These are phyloP conservation scores for Platerodrilus igneus DNA, from an alignment of 2,888 invertebrate genomes.

Conservation along the genomic window DNA sequence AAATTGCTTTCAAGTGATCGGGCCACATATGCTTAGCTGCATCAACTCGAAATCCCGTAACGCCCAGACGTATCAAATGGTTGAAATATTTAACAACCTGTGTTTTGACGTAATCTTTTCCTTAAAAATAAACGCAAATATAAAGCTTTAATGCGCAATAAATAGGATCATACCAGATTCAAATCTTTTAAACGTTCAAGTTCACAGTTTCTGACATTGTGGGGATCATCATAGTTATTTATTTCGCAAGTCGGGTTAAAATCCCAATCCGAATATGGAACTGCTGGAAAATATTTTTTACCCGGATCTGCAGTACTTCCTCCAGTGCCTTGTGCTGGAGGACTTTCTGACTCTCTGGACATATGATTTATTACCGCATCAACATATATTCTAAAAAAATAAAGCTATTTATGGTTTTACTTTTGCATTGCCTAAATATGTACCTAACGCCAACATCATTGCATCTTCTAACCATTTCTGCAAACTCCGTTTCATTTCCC, in stretches of 20 bases:
- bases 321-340: constrained; percentile 54
- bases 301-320: constrained; percentile 54
- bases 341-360: constrained; percentile 57
- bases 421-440: too few species aligned
- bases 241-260: constrained; percentile 67
- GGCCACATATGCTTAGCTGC: constrained; percentile 81
- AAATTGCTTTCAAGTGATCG: constrained; percentile 63
- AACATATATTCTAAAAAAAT: constrained; percentile 64
- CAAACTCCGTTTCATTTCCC: too few species aligned
- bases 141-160: too few species aligned
- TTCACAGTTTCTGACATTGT: constrained; percentile 53
- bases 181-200: constrained; percentile 68
- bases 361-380: constrained; percentile 88
- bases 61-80: constrained; percentile 57
- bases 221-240: constrained; percentile 61
- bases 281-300: constrained; percentile 49
- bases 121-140: too few species aligned
- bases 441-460: too few species aligned
- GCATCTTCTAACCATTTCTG: too few species aligned
- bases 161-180: constrained; percentile 55
- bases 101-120: constrained; percentile 54
- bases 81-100: constrained; percentile 65
- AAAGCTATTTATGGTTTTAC: too few species aligned
- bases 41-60: constrained; percentile 78
- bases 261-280: constrained; percentile 62